Evolutionary conservation across 2,888 invertebrate genomes (phyloP).

Genomic region (Gonocerus acuteangulatus): DNA sequence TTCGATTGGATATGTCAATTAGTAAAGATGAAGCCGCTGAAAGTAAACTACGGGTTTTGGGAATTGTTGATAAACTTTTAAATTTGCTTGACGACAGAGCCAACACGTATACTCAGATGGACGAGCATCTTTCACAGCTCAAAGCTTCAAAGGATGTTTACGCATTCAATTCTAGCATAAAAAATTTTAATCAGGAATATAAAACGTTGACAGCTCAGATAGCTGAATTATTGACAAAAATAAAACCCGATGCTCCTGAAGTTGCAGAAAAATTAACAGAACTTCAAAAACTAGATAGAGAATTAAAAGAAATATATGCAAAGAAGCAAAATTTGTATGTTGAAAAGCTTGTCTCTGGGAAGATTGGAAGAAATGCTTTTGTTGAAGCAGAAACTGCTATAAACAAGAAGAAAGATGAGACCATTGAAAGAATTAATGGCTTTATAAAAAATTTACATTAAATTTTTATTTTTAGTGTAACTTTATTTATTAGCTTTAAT

Average conservation of each 20-base stretch:
- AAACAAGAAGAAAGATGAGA: constrained; percentile 52
- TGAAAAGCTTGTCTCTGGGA: constrained; percentile 56
- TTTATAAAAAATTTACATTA: constrained; percentile 46
- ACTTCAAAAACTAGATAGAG: constrained; percentile 52
- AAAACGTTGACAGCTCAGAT: constrained; percentile 51
- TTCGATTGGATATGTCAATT: constrained; percentile 93
- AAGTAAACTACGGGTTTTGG: constrained; percentile 45
- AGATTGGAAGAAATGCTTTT: constrained; percentile 53
- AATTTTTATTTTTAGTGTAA: neutral
- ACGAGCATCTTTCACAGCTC: constrained; percentile 53
- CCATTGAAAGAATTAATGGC: constrained; percentile 48
- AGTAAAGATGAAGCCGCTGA: constrained; percentile 48
- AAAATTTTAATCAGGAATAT: constrained; percentile 53
- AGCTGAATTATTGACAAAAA: constrained; percentile 47
- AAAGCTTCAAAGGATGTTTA: constrained; percentile 54
- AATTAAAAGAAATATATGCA: constrained; percentile 45
- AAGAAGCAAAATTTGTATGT: constrained; percentile 49
- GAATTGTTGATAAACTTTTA: constrained; percentile 51
- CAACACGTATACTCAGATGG: constrained; percentile 52
- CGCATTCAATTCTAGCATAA: constrained; percentile 46
- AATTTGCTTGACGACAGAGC: constrained; percentile 53
- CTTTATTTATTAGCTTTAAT: no score
- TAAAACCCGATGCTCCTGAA: constrained; percentile 54
- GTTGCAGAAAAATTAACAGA: constrained; percentile 54
- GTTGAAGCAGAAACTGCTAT: constrained; percentile 51